Evolutionary conservation across 53 echinoderm and acorn worm species (phyloP), one percentile per base, ranked within the genome.

Genomic region (Crossaster papposus): DNA sequence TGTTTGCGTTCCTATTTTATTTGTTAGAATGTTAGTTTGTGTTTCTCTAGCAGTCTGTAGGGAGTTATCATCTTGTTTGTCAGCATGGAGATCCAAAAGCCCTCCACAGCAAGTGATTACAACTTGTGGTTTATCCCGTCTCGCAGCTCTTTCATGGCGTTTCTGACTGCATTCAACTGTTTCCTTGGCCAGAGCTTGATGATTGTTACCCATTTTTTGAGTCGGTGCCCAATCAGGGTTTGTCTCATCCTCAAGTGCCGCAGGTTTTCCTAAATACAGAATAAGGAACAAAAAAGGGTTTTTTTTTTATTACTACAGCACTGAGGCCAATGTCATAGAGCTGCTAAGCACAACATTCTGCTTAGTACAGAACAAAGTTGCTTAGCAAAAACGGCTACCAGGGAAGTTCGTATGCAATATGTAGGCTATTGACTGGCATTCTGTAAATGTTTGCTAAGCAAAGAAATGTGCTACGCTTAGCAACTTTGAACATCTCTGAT

Each of bases 211-310:
- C 74, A 73, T 34, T 36, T 34, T 73, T 32, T 73, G 74, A 17
- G 79, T 55, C 30, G 79, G 54, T 15, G 79, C 79, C 79, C 79
- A 79, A 30, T 79, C 79, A 29, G 79, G 79, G 28, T 79, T 79
- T n/a, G 31, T 79, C 26, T 79, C 79, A 79, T 79, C 79, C 79
- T 54, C 24, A 53, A 54, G 52, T 10, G 54, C 54, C 54, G 79
- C 80, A 54, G 80, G 80, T 54, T 79, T 79, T 79, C 80, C 80
- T 79, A 15, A 78, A 3, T 34, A 34, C 30, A 33, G 30, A 34
- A 20, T 3, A 68, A 68, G 3, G 36, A 32, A 32, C 30, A 73
- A 73, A 34, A 14, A 73, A n/a, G 30, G 13, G 55, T 31, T 29
- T 14, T 30, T 54, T 14, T 28, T 0, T 5, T 54, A 54, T 54